Evolutionary conservation across 2,797 vertebrate genomes (phyloP).

Genomic region (Caiman crocodilus): DNA sequence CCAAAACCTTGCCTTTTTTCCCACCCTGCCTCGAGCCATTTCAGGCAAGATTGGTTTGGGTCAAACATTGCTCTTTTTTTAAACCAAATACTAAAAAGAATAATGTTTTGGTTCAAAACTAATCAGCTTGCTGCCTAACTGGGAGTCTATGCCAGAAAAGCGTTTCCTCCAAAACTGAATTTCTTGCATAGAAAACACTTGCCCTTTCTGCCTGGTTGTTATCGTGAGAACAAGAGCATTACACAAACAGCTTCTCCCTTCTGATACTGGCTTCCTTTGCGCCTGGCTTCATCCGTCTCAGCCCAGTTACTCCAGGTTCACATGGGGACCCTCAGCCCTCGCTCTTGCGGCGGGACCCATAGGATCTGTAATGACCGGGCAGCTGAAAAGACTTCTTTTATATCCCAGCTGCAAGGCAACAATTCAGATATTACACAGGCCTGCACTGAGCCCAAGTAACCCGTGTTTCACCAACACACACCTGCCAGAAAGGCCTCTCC

Average conservation of each 20-base stretch:
- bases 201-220: rapidly evolving
- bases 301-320: background rate
- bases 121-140: background rate
- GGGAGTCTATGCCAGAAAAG: background rate
- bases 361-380: background rate
- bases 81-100: constrained; percentile 20
- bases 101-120: background rate
- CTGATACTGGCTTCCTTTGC: background rate
- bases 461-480: background rate
- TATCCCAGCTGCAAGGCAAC: background rate
- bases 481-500: background rate
- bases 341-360: background rate
- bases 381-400: background rate
- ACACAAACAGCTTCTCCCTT: background rate
- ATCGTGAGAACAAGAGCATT: background rate
- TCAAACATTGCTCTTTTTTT: constrained; percentile 4
- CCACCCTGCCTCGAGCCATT: constrained; percentile 8
- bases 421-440: background rate
- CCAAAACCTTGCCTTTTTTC: background rate
- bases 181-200: background rate
- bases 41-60: constrained; percentile 22
- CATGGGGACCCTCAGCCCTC: background rate
- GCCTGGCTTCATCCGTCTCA: background rate
- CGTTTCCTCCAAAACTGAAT: background rate
- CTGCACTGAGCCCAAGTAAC: background rate